Percentiles rank a stretch among this genome's conserved stretches.
These are phyloP conservation scores for Rhinogobio ventralis DNA, from an alignment of 2,797 vertebrate species.

Conservation along the genomic window DNA sequence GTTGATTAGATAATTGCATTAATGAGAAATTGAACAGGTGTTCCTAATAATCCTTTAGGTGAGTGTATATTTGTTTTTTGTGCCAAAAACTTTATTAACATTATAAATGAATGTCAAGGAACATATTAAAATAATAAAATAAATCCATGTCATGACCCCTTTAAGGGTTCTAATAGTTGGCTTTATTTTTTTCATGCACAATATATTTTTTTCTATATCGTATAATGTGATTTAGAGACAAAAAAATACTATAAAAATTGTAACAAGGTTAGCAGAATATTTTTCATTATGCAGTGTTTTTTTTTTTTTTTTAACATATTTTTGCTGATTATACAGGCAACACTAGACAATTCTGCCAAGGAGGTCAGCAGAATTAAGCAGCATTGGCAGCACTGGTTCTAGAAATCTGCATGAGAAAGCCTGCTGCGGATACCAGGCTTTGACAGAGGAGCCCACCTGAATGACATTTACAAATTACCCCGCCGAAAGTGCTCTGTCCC, in stretches of 20 bases:
- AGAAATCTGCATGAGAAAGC: conserved; percentile 81
- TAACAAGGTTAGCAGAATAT: not conserved
- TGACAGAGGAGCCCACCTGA: conserved; percentile 89
- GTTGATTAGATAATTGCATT: no score
- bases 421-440: conserved; percentile 72
- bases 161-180: not conserved
- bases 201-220: not conserved
- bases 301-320: not conserved
- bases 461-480: conserved; percentile 99
- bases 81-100: not conserved
- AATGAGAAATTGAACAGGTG: no score
- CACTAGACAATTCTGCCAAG: conserved; percentile 41
- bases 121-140: not conserved
- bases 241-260: not conserved
- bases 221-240: not conserved
- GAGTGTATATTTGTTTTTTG: no score
- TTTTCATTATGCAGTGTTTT: not conserved
- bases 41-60: no score
- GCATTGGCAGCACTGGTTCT: conserved; percentile 60
- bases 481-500: conserved; percentile 93
- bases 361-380: conserved; percentile 49
- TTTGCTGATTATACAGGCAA: conserved; percentile 33
- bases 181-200: not conserved
- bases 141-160: not conserved
- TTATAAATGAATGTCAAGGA: not conserved